Evolutionary conservation across 1,140 invertebrate species (phyloP).

Genomic region (Drosophila gunungcola): DNA sequence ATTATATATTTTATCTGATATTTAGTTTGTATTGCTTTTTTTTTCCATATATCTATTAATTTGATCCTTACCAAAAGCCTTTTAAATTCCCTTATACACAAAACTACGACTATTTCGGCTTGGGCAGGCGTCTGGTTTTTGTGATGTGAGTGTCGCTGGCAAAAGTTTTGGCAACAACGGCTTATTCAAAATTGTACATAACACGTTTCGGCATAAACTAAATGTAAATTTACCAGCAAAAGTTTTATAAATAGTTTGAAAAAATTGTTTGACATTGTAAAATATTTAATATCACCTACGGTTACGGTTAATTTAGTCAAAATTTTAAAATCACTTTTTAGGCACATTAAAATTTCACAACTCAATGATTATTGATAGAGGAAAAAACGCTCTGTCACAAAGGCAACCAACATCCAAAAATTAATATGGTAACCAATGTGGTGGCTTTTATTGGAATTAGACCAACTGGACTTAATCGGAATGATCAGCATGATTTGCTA

Average conservation of each 20-base stretch:
- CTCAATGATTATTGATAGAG: constrained; percentile 27
- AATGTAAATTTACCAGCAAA: constrained; percentile 55
- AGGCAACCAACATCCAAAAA: constrained; percentile 58
- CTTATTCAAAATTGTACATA: constrained; percentile 70
- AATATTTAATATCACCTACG: constrained; percentile 43
- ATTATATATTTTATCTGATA: constrained; percentile 38
- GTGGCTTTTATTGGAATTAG: constrained; percentile 82
- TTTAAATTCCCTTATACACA: constrained; percentile 2
- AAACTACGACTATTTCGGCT: constrained; percentile 50
- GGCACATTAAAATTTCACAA: constrained; percentile 56
- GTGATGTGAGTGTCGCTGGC: constrained; percentile 64
- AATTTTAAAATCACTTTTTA: constrained; percentile 79
- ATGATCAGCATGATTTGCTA: constrained; percentile 78
- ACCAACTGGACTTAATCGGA: constrained; percentile 44
- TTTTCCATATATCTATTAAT: constrained; percentile 3
- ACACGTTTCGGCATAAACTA: constrained; percentile 36
- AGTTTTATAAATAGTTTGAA: constrained; percentile 74
- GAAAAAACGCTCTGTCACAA: constrained; percentile 55
- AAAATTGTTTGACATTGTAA: constrained; percentile 67
- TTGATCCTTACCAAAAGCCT: constrained; percentile 3
- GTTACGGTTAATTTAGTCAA: constrained; percentile 58
- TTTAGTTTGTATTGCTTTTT: constrained; percentile 8
- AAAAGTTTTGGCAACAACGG: constrained; percentile 58
- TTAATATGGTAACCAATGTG: constrained; percentile 57
- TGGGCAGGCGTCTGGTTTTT: constrained; percentile 73